These are phyloP conservation scores for Spisula subtruncata DNA, from an alignment of 2,888 invertebrate species.

Conservation along the genomic window DNA sequence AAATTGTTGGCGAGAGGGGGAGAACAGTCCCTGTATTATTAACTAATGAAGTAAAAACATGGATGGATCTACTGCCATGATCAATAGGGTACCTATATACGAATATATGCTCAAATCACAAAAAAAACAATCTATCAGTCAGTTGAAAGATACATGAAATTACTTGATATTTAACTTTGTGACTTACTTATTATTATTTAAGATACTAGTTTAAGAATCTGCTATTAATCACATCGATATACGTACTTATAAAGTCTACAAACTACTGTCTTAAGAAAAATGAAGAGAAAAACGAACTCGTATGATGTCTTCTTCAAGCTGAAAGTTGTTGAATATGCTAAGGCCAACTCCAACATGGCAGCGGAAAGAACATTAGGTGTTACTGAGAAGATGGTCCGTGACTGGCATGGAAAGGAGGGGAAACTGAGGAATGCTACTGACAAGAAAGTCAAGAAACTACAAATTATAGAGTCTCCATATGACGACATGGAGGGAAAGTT, in stretches of 20 bases:
- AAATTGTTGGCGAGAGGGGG: constrained; percentile 49
- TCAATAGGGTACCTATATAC: too few species aligned
- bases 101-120: too few species aligned
- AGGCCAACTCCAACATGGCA: constrained; percentile 42
- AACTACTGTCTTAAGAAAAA: too few species aligned
- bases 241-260: too few species aligned
- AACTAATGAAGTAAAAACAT: background rate
- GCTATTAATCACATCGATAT: too few species aligned
- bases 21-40: constrained; percentile 48
- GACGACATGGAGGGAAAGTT: constrained; percentile 49
- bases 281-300: too few species aligned
- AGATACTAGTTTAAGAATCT: too few species aligned
- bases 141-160: too few species aligned
- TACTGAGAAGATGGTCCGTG: constrained; percentile 46
- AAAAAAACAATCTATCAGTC: too few species aligned
- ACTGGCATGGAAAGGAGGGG: constrained; percentile 47
- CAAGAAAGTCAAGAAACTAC: constrained; percentile 80
- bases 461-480: constrained; percentile 36
- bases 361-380: constrained; percentile 44
- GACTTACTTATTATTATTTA: too few species aligned
- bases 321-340: constrained; percentile 35
- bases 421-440: constrained; percentile 37
- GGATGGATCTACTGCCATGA: constrained; percentile 38
- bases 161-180: too few species aligned
- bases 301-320: background rate